These are phyloP conservation scores for Abrostola tripartita DNA, from an alignment of 2,888 invertebrate species.

Conservation along the genomic window DNA sequence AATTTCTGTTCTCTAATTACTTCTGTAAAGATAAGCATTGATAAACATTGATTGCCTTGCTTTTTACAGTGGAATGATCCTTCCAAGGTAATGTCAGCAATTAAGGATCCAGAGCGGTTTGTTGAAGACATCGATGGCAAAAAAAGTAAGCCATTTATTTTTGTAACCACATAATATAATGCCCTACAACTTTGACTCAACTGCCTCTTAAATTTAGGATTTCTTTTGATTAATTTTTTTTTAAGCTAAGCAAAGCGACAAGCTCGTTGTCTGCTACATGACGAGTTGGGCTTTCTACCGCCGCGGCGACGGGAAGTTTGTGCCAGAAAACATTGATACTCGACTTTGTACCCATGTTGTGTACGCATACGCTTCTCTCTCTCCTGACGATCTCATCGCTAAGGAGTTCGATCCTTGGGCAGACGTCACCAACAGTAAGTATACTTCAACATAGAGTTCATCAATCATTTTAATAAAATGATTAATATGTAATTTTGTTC, in stretches of 20 bases:
- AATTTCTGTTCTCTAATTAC: not conserved
- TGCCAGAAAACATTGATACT: conserved; percentile 94
- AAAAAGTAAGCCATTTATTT: conserved; percentile 66
- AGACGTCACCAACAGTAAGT: conserved; percentile 94
- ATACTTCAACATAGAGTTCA: not conserved
- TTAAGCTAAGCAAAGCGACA: conserved; percentile 77
- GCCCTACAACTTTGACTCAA: no score
- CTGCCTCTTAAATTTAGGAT: no score
- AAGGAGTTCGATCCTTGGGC: conserved; percentile 96
- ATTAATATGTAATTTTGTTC: not conserved
- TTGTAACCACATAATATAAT: not conserved
- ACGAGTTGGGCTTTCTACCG: conserved; percentile 97
- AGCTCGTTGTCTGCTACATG: conserved; percentile 93
- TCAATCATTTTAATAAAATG: not conserved
- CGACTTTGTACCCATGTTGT: conserved; percentile 95
- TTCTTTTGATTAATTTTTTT: conserved; percentile 4
- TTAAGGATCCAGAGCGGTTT: conserved; percentile 64
- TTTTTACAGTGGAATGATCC: conserved; percentile 71
- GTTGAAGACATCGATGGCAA: conserved; percentile 66
- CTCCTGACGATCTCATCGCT: conserved; percentile 92
- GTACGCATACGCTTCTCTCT: conserved; percentile 96
- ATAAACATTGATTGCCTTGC: conserved; percentile 11
- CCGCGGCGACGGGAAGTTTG: conserved; percentile 94
- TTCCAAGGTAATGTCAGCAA: conserved; percentile 60
- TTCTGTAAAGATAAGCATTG: not conserved